Evolutionary conservation across 30 jellyfish, hydroid and myxozoan species (phyloP).

Genomic region (Aurelia sp.): DNA sequence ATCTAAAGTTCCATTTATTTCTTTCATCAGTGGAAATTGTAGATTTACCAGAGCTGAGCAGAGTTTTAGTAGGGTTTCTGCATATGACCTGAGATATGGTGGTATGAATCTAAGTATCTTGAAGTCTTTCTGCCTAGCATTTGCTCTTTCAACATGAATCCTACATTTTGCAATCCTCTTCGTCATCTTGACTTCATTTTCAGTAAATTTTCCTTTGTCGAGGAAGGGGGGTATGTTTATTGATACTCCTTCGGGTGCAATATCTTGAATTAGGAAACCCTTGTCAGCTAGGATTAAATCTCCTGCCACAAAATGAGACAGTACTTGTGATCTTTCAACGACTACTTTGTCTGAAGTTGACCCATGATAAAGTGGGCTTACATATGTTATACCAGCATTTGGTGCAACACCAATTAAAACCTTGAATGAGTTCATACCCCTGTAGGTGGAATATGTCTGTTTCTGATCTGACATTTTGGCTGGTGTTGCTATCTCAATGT

Average conservation of each 20-base stretch:
- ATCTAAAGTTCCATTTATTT: neutral
- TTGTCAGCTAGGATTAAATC: slow-evolving; percentile 58
- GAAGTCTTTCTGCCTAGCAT: slow-evolving; percentile 18
- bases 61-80: slow-evolving; percentile 14
- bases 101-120: slow-evolving; percentile 13
- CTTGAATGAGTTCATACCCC: no score
- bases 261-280: slow-evolving; percentile 42
- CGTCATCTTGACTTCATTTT: slow-evolving; percentile 9
- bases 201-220: slow-evolving; percentile 9
- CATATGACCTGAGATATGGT: slow-evolving; percentile 9
- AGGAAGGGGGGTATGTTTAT: slow-evolving; percentile 40
- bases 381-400: slow-evolving; percentile 24
- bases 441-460: no score
- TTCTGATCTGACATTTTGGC: no score
- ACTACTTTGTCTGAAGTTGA: no score
- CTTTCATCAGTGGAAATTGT: slow-evolving; percentile 11
- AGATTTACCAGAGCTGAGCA: slow-evolving; percentile 25
- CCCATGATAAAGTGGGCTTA: no score
- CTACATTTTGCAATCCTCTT: slow-evolving; percentile 40
- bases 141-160: slow-evolving; percentile 42
- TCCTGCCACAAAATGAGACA: slow-evolving; percentile 11
- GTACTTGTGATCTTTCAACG: neutral
- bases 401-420: slow-evolving; percentile 45
- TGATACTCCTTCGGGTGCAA: slow-evolving; percentile 27
- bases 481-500: no score